Conservation (phyloP, 2,797 vertebrate species). For the Coendou prehensilis region DNA sequence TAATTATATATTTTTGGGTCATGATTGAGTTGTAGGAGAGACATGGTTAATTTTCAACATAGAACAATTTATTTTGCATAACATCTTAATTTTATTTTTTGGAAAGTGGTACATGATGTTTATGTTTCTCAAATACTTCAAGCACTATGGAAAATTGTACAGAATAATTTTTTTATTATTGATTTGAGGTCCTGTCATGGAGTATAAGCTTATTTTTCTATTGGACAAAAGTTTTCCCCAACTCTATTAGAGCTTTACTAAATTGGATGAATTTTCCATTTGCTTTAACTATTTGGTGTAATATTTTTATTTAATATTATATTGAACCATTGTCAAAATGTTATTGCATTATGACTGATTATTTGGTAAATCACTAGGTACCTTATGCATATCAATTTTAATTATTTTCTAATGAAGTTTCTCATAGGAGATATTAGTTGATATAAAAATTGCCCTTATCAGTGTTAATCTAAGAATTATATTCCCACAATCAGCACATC, state of each 20-base stretch:
- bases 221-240: not conserved
- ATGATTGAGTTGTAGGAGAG: conserved; percentile 11
- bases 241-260: not conserved
- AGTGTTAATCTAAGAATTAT: conserved; percentile 23
- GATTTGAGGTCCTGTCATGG: not conserved
- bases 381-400: conserved; percentile 10
- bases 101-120: conserved; percentile 42
- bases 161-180: conserved; percentile 25
- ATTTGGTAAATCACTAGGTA: not conserved
- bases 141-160: conserved; percentile 6
- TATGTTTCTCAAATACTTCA: conserved; percentile 4
- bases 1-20: not conserved
- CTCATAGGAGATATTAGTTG: not conserved
- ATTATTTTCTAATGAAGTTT: conserved; percentile 49
- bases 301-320: conserved; percentile 24
- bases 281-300: conserved; percentile 33
- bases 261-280: not conserved
- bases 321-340: not conserved
- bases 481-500: not conserved
- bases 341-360: conserved; percentile 8
- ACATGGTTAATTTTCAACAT: conserved; percentile 26
- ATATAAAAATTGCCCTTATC: conserved; percentile 33
- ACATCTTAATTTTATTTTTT: conserved; percentile 59
- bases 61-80: conserved; percentile 56
- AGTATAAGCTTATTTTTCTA: not conserved